These are phyloP conservation scores for Tragulus kanchil DNA, from an alignment of 2,113 vertebrate species.

Conservation along the genomic window DNA sequence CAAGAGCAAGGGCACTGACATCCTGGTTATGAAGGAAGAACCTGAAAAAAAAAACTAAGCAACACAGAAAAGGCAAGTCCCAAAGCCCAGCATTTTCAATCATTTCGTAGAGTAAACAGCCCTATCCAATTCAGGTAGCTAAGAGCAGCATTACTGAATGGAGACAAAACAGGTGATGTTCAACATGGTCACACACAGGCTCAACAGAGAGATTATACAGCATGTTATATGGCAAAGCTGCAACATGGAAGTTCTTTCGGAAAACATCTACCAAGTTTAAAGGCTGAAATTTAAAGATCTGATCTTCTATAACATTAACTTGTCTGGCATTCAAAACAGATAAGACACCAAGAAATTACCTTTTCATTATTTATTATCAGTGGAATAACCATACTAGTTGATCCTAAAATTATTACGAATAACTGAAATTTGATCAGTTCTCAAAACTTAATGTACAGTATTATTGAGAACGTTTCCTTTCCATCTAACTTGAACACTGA, in stretches of 20 bases:
- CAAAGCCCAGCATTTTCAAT: neutral
- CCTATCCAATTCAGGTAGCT: neutral
- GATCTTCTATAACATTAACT: neutral
- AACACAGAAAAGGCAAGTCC: neutral
- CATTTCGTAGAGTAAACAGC: neutral
- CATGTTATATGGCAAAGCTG: neutral
- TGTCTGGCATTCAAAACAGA: neutral
- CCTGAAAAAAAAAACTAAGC: neutral
- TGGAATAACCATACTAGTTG: neutral
- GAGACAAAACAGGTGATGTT: neutral
- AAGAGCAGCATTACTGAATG: neutral
- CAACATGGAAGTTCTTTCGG: neutral
- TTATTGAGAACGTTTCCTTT: neutral
- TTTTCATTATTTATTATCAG: neutral
- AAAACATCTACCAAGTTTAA: neutral
- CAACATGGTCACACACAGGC: neutral
- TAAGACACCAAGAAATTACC: neutral
- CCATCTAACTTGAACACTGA: neutral
- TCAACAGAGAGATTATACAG: neutral
- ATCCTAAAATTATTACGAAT: neutral
- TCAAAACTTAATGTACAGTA: neutral
- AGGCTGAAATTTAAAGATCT: neutral
- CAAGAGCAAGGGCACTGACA: neutral
- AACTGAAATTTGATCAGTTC: neutral
- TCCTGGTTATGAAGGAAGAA: neutral